Percentiles rank a stretch among this genome's conserved stretches.
phyloP scores from a whole-genome alignment of 2,113 vertebrate species.

The Mastomys natalensis region DNA sequence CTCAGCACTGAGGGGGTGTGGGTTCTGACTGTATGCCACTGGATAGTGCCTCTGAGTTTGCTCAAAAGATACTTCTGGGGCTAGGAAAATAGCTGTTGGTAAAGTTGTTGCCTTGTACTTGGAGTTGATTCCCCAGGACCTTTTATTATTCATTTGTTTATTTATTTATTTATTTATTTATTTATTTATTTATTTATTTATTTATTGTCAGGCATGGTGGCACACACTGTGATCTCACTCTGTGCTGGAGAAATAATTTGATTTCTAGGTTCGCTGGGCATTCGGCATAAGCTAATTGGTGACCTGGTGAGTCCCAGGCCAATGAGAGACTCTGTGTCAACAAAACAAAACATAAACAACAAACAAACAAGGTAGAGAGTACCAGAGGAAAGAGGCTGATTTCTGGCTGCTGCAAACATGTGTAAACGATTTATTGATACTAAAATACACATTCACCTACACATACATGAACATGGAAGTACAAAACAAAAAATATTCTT shows the following conservation, averaged over 20 bases:
- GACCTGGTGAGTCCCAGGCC: background rate
- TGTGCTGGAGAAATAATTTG: too few relatives aligned
- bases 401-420: background rate
- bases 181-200: background rate
- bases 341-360: background rate
- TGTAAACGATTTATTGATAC: background rate
- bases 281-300: background rate
- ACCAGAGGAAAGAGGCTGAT: background rate
- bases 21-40: fast-evolving
- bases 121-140: too few relatives aligned
- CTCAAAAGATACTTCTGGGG: background rate
- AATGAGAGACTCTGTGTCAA: too few relatives aligned
- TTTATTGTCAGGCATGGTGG: background rate
- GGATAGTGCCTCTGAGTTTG: background rate
- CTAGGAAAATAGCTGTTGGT: background rate
- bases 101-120: background rate
- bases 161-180: too few relatives aligned
- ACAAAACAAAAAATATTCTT: background rate
- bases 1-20: background rate
- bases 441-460: too few relatives aligned
- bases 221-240: background rate
- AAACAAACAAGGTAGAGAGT: too few relatives aligned
- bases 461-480: background rate
- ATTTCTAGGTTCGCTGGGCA: background rate
- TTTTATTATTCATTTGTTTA: too few relatives aligned